Evolutionary conservation across 2,888 invertebrate genomes (phyloP).

Genomic region (Idaea biselata): DNA sequence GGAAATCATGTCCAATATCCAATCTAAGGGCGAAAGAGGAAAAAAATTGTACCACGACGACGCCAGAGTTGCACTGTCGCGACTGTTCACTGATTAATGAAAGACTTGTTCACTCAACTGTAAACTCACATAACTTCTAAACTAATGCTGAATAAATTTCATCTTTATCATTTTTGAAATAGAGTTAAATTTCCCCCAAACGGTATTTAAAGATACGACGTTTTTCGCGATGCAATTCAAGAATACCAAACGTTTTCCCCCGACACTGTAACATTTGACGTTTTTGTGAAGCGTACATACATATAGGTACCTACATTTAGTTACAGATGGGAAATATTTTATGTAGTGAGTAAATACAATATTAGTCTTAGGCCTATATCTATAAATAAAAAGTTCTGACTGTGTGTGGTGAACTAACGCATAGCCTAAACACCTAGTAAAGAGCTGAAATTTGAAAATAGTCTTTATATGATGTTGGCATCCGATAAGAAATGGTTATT

Average conservation of each 20-base stretch:
- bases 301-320: conserved; percentile 65
- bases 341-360: conserved; percentile 42
- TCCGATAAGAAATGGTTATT: too few relatives aligned
- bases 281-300: conserved; percentile 73
- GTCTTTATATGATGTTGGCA: too few relatives aligned
- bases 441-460: too few relatives aligned
- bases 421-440: too few relatives aligned
- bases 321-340: conserved; percentile 71
- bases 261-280: conserved; percentile 78
- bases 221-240: conserved; percentile 35
- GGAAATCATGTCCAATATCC: conserved; percentile 78
- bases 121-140: conserved; percentile 46
- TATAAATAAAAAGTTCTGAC: too few relatives aligned
- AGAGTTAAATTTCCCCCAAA: conserved; percentile 25
- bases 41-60: conserved; percentile 76
- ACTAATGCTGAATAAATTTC: conserved; percentile 13
- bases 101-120: conserved; percentile 67
- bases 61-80: conserved; percentile 77
- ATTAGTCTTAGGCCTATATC: background rate
- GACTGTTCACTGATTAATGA: conserved; percentile 78
- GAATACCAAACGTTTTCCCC: conserved; percentile 79
- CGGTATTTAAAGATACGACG: conserved; percentile 21
- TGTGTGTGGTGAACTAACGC: too few relatives aligned
- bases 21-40: conserved; percentile 76
- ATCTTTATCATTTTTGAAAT: background rate